phyloP scores from a whole-genome alignment of 2,113 vertebrate species.

The Labeo catla region DNA sequence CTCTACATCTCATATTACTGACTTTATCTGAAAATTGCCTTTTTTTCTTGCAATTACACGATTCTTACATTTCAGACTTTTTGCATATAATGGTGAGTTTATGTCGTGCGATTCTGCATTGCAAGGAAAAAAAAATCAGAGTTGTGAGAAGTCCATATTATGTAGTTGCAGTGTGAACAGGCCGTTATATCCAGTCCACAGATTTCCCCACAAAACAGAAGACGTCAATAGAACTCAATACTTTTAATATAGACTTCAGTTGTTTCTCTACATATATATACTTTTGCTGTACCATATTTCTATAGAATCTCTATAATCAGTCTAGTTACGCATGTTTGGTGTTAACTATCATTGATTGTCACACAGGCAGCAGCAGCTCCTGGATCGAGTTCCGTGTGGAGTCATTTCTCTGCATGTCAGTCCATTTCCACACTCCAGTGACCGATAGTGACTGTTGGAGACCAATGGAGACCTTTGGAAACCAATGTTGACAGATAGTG shows the following conservation, averaged over 20 bases:
- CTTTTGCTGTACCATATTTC: slow-evolving; percentile 50
- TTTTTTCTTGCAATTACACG: too few relatives aligned
- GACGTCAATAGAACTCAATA: slow-evolving; percentile 44
- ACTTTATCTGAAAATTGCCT: too few relatives aligned
- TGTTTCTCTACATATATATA: slow-evolving; percentile 54
- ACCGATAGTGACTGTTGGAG: neutral
- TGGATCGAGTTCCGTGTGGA: neutral
- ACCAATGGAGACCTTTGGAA: too few relatives aligned
- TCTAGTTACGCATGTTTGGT: slow-evolving; percentile 48
- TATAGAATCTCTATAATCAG: slow-evolving; percentile 52
- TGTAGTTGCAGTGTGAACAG: neutral
- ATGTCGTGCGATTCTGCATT: neutral
- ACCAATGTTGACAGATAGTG: too few relatives aligned
- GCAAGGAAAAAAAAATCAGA: too few relatives aligned
- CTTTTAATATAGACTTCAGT: slow-evolving; percentile 59
- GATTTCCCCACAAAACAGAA: neutral
- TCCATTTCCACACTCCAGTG: neutral
- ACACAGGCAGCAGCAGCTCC: neutral
- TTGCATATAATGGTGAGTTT: neutral
- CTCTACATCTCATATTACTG: too few relatives aligned
- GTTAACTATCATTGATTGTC: slow-evolving; percentile 9
- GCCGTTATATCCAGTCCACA: neutral
- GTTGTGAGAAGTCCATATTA: too few relatives aligned
- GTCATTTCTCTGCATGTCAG: neutral
- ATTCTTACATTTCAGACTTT: too few relatives aligned